Base-by-base conservation (phyloP, 2,797 vertebrate genomes). In the Heteromormyrus szaboi region DNA sequence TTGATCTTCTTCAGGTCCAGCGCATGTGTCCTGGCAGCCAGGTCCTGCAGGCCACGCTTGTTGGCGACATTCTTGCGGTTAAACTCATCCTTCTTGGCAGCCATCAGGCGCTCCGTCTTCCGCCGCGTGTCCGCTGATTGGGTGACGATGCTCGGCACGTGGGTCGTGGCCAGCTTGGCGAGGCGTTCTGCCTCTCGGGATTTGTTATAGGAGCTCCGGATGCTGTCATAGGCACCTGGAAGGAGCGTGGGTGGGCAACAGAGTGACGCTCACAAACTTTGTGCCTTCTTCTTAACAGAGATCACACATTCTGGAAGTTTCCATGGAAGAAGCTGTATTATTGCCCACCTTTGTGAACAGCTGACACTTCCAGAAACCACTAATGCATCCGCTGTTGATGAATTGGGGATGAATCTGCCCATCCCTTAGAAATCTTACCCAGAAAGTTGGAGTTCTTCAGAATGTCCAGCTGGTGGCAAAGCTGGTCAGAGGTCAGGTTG, bases 361-460 rank as follows among this genome's bases (percentile, higher is more conserved):
- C 14, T 86, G n/a, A 6, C 17, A 85, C 48, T 25, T 9, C 46
- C 25, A 85, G 14, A 86, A 86, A 6, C 33, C 22, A 50, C 44
- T 19, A 44, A 76, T 41, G 33, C 37, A 19, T 8, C 68, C 17
- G 2, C 14, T 86, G 51, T 14, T 4, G 37, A 46, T 87, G 85
- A 62, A 41, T 59, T 59, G 8, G 48, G 50, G 25, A 33, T 54
- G 48, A 29, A 51, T 2, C 25, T 85, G 84, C 25, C 46, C 84
- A 29, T 14, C 14, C n/a, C 53, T 86, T 17, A n/a, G 51, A 25
- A 8, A 59, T 9, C 29, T 95, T 91, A 98, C 98, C 98, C 0
- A 99, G 92, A 93, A 99, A 98, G 93, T 99, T 99, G 1, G 98
- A 98, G 92, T 98, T 98, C 93, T 98, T 99, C 19, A 99, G 96